These are phyloP conservation scores for Biston stratarius DNA, from an alignment of 2,888 invertebrate species.

Conservation along the genomic window DNA sequence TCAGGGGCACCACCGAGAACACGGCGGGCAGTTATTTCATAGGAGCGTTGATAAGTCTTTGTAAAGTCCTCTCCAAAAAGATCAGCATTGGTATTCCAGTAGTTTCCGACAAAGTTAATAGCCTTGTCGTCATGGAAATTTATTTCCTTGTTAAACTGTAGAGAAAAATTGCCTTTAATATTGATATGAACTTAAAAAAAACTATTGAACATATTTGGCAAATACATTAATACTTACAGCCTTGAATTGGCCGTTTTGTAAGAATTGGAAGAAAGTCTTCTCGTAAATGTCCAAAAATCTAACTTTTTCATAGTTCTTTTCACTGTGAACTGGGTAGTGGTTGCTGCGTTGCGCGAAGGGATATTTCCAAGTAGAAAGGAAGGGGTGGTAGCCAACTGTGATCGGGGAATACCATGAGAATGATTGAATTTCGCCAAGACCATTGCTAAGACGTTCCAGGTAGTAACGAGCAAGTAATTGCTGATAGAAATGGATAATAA, in stretches of 20 bases:
- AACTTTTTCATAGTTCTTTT: constrained; percentile 78
- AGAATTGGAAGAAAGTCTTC: constrained; percentile 80
- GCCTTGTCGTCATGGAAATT: constrained; percentile 72
- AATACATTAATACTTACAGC: constrained; percentile 69
- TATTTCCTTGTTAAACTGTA: constrained; percentile 69
- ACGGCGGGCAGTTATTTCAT: constrained; percentile 85
- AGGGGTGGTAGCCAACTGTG: constrained; percentile 67
- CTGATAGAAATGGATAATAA: constrained; percentile 88
- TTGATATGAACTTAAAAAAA: not conserved
- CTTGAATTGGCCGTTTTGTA: constrained; percentile 85
- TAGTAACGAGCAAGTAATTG: constrained; percentile 90
- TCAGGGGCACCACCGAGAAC: constrained; percentile 67
- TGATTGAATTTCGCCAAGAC: constrained; percentile 86
- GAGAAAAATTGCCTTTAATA: constrained; percentile 24
- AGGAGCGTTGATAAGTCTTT: constrained; percentile 79
- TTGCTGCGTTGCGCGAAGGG: constrained; percentile 87
- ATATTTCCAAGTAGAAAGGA: constrained; percentile 56
- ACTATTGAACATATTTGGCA: not conserved
- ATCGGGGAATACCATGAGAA: constrained; percentile 88
- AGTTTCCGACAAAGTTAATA: constrained; percentile 83
- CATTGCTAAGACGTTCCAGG: constrained; percentile 89
- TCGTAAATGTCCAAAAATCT: constrained; percentile 88
- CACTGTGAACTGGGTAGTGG: constrained; percentile 85
- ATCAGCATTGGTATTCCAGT: constrained; percentile 86
- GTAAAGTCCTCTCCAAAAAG: constrained; percentile 64